A percentile compares a stretch with the other conserved stretches of the same genome.
Evolutionary conservation across 64 coral and sea anemone genomes (phyloP).

Genomic region (Stylophora pistillata): DNA sequence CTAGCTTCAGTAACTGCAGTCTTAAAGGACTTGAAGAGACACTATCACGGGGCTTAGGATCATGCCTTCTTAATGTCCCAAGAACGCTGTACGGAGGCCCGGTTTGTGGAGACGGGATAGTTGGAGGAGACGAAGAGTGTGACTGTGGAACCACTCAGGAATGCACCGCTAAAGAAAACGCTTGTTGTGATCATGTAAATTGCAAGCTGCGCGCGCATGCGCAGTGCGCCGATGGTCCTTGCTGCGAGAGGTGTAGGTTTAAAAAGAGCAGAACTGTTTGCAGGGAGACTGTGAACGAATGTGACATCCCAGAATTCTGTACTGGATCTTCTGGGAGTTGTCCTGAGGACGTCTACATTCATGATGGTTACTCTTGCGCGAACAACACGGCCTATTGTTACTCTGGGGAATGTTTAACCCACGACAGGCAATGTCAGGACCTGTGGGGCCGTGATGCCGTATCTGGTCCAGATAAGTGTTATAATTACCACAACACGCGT

Average conservation of each 20-base stretch:
- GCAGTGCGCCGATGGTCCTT: slow-evolving; percentile 5
- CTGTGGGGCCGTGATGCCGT: slow-evolving; percentile 54
- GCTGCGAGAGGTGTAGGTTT: slow-evolving; percentile 18
- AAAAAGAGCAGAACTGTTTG: slow-evolving; percentile 8
- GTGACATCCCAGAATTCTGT: slow-evolving; percentile 26
- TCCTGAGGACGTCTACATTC: slow-evolving; percentile 44
- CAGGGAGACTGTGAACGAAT: slow-evolving; percentile 20
- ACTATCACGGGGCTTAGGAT: slow-evolving; percentile 10
- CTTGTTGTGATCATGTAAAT: slow-evolving; percentile 7
- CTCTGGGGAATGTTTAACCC: slow-evolving; percentile 35
- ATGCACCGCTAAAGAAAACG: slow-evolving; percentile 11
- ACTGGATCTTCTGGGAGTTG: slow-evolving; percentile 33
- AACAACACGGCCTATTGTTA: slow-evolving; percentile 44
- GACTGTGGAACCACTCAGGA: slow-evolving; percentile 31
- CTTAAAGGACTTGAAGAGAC: background rate
- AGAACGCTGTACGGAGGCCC: background rate
- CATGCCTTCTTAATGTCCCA: slow-evolving; percentile 17
- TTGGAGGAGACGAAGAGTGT: slow-evolving; percentile 5
- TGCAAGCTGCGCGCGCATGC: slow-evolving; percentile 23
- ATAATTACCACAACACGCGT: slow-evolving; percentile 32
- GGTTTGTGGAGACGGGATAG: slow-evolving; percentile 32
- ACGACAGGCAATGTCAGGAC: slow-evolving; percentile 41
- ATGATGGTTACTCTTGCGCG: slow-evolving; percentile 47
- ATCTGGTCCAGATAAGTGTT: slow-evolving; percentile 42
- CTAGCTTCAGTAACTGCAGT: slow-evolving; percentile 32